Evolutionary conservation across 2,113 vertebrate species (phyloP), one percentile per base, ranked within the genome.

Genomic region (Megaceryle torquata): DNA sequence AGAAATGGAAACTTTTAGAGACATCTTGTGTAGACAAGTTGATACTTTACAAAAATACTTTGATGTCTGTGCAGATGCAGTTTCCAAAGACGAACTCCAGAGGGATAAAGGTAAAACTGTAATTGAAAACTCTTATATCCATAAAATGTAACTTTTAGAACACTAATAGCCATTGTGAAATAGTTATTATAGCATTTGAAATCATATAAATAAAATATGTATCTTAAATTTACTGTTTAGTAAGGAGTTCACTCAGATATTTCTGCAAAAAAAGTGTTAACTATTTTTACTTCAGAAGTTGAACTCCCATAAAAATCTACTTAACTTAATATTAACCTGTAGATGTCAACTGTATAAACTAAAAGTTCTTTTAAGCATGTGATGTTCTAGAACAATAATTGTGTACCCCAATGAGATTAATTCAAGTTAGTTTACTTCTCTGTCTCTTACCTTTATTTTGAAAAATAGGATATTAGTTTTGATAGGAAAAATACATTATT

Each of bases 1-100:
- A 67, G 99, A 99, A 98, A 99, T 99, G 99, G 99, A 99, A 98
- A 99, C 99, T 12, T 99, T 99, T 95, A 98, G 99, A 96, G 99
- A 99, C 92, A 99, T 99, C 95, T 98, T 98, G 13, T 98, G 98
- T 83, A 97, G 98, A 97, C 98, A 98, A 91, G 98, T 98, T 54
- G 98, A 98, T 96, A 98, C 98, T 65, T 96, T 98, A 11, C 98
- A 98, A 86, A 98, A 98, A 91, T 98, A 96, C 86, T 98, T 98
- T 35, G 98, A 98, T 97, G 98, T 97, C 26, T 98, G 99, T 89
- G 99, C 99, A 21, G 99, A 99, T 97, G 98, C 97, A 15, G 99
- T 99, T 92, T 99, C 98, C 97, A 99, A 99, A 98, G 99, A 99
- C 68, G 99, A 99, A 95, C 98, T 99, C 95, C 99, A 99, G 95